Base-by-base conservation (phyloP, 2,888 invertebrate species). In the Teleogryllus oceanicus region DNA sequence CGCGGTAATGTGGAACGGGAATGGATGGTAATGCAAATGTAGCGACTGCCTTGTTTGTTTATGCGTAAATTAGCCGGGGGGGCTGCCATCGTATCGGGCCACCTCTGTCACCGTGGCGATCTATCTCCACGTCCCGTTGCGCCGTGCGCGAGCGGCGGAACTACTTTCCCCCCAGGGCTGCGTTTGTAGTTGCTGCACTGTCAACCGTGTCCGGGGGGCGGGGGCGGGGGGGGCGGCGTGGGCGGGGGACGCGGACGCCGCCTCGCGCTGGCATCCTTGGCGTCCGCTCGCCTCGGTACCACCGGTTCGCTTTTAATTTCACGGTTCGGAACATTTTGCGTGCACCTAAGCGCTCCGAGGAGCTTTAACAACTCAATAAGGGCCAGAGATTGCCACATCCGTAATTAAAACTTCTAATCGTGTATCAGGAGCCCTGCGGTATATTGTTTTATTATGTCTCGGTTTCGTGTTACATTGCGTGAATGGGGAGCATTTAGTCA, bases 291-390 rank as follows among this genome's bases (percentile, higher is more conserved):
- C 62, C 62, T 18, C 62, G 16, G n/a, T n/a, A 62, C 16, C 62
- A 62, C 62, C 62, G 62, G 62, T 62, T 62, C 62, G 62, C 62
- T 62, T 62, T 62, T 62, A 62, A 62, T 62, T 62, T 62, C 62
- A 62, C 62, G 62, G 16, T n/a, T 62, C 62, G 1, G 62, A 62
- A 62, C 62, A 13, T 62, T 62, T 62, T 62, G 62, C 62, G 62
- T 62, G 62, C 62, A n/a, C 62, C 62, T 13, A 62, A 62, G 62
- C 13, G 62, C 13, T 62, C 13, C 62, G 62, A 62, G 16, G 62
- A 62, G 62, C 13, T 62, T 62, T 62, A 62, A 62, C 62, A 62
- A 62, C 62, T 62, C 62, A 62, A 62, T 62, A 62, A 62, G 16
- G 62, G 62, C 62, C 62, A 62, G 62, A 62, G 62, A 62, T 62